Percentiles rank a stretch among this genome's conserved stretches.
Evolutionary conservation across 2,888 invertebrate genomes (phyloP).

Genomic region (Biston betularia): DNA sequence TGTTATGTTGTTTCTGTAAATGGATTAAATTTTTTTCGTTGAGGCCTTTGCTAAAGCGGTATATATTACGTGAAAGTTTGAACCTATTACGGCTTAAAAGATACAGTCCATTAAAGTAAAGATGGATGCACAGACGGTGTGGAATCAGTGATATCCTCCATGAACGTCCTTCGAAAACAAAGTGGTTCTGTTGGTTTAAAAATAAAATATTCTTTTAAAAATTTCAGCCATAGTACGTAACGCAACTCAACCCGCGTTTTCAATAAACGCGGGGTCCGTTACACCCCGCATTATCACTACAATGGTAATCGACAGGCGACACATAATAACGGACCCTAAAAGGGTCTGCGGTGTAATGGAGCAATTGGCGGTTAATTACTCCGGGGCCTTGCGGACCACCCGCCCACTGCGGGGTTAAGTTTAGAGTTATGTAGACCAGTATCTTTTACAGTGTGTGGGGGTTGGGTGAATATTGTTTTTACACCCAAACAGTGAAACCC

Average conservation of each 20-base stretch:
- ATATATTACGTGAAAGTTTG: too few relatives aligned
- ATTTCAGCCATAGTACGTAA: slow-evolving; percentile 20
- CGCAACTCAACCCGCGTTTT: slow-evolving; percentile 21
- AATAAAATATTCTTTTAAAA: not conserved
- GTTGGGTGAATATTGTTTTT: slow-evolving; percentile 11
- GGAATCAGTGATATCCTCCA: too few relatives aligned
- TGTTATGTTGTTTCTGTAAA: too few relatives aligned
- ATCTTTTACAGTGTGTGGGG: not conserved
- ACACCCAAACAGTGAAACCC: too few relatives aligned
- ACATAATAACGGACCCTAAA: slow-evolving; percentile 65
- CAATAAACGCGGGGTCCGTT: slow-evolving; percentile 45
- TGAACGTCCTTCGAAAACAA: too few relatives aligned
- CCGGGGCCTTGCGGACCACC: slow-evolving; percentile 25
- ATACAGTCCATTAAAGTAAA: too few relatives aligned
- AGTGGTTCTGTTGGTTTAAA: not conserved
- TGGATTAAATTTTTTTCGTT: too few relatives aligned
- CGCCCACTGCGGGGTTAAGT: slow-evolving; percentile 19
- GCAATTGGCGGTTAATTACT: slow-evolving; percentile 72
- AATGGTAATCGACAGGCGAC: slow-evolving; percentile 67
- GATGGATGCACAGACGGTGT: too few relatives aligned
- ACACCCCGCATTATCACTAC: slow-evolving; percentile 52
- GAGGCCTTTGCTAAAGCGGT: too few relatives aligned
- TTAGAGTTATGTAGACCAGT: slow-evolving; percentile 18
- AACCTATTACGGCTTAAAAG: too few relatives aligned
- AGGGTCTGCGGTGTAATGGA: slow-evolving; percentile 66